Evolutionary conservation across 1,140 invertebrate species (phyloP).

Genomic region (Drosophila sp.): DNA sequence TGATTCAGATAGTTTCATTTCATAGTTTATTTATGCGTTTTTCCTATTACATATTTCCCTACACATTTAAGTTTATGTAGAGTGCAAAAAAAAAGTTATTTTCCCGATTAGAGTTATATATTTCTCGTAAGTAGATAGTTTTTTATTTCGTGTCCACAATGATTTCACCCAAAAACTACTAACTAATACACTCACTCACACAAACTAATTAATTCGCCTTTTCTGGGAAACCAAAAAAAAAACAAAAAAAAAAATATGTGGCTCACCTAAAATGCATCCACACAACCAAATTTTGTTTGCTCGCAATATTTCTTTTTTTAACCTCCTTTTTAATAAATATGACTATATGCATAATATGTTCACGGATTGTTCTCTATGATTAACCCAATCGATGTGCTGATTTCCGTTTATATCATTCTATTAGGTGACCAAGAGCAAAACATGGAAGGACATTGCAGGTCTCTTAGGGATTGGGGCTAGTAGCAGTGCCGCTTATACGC

Average conservation of each 20-base stretch:
- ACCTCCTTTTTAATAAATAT: slow-evolving; percentile 35
- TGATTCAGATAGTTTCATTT: neutral
- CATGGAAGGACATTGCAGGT: slow-evolving; percentile 98
- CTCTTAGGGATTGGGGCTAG: slow-evolving; percentile 96
- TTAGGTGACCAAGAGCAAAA: slow-evolving; percentile 98
- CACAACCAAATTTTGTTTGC: slow-evolving; percentile 35
- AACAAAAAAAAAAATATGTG: slow-evolving; percentile 5
- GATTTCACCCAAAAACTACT: slow-evolving; percentile 6
- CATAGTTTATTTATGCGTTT: neutral
- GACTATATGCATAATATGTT: neutral
- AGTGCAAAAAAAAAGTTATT: neutral
- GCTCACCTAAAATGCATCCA: slow-evolving; percentile 39
- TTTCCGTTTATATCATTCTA: slow-evolving; percentile 22
- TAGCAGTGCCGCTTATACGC: slow-evolving; percentile 97
- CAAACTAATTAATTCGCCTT: neutral
- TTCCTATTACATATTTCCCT: neutral
- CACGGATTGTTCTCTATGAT: neutral
- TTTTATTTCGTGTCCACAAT: slow-evolving; percentile 9
- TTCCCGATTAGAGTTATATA: neutral
- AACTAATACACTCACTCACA: neutral
- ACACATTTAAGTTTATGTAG: neutral
- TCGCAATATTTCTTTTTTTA: slow-evolving; percentile 44
- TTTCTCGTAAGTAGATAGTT: neutral
- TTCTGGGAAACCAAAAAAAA: neutral
- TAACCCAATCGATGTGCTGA: neutral